A percentile compares a stretch with the other conserved stretches of the same genome.
phyloP scores from a whole-genome alignment of 2,888 invertebrate species.

The Rhagonycha fulva region DNA sequence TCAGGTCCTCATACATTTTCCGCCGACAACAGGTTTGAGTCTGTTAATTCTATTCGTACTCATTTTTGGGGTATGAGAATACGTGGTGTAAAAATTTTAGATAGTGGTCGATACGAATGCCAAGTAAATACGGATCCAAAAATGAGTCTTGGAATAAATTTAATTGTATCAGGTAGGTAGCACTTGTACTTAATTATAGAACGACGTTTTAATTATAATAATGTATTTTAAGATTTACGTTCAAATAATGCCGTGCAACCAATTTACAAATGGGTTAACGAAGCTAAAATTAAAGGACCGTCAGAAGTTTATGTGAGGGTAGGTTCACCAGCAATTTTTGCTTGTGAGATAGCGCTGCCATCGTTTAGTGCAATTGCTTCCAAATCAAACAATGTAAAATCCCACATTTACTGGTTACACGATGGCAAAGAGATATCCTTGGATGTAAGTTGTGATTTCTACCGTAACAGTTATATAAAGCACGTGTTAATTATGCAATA shows the following conservation, averaged over 20 bases:
- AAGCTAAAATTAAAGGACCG: constrained; percentile 60
- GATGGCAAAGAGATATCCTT: constrained; percentile 61
- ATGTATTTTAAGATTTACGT: constrained; percentile 19
- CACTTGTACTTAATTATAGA: constrained; percentile 5
- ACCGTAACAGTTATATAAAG: constrained; percentile 16
- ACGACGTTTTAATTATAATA: background rate
- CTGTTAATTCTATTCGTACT: constrained; percentile 57
- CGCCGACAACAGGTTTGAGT: constrained; percentile 68
- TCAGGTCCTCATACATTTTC: constrained; percentile 69
- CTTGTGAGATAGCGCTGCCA: constrained; percentile 59
- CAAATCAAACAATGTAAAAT: constrained; percentile 29
- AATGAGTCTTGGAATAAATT: constrained; percentile 68
- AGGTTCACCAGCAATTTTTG: constrained; percentile 61
- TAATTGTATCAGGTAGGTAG: constrained; percentile 70
- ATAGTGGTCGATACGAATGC: constrained; percentile 74
- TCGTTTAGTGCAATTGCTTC: constrained; percentile 17
- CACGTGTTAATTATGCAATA: constrained; percentile 24
- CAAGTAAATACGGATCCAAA: constrained; percentile 78
- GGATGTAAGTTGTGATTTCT: constrained; percentile 53
- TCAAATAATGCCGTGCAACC: constrained; percentile 28
- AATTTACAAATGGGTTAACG: constrained; percentile 34
- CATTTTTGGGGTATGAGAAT: constrained; percentile 66
- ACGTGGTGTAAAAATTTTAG: constrained; percentile 61
- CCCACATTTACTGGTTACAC: constrained; percentile 60
- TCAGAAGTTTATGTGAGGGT: constrained; percentile 59